phyloP scores from a whole-genome alignment of 2,797 vertebrate genomes.

The Novumbra hubbsi region DNA sequence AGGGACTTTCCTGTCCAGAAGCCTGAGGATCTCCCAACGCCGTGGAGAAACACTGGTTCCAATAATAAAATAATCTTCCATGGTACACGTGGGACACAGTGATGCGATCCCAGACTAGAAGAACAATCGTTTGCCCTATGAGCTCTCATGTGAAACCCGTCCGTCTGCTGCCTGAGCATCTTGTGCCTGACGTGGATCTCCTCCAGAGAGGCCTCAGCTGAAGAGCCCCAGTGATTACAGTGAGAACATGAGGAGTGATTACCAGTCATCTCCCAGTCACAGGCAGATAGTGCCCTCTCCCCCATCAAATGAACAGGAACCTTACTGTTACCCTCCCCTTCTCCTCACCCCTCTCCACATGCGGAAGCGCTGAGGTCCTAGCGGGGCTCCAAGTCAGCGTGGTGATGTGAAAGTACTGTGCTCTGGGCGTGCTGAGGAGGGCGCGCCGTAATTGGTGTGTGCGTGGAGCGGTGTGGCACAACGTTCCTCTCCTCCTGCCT shows the following conservation, averaged over 20 bases:
- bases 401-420: not conserved
- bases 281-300: conserved; percentile 6
- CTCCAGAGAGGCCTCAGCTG: conserved; percentile 60
- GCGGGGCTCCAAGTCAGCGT: conserved; percentile 63
- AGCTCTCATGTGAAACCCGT: not conserved
- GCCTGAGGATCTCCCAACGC: conserved; percentile 28
- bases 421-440: not conserved
- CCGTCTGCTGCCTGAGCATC: conserved; percentile 11
- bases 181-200: conserved; percentile 57
- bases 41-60: conserved; percentile 17
- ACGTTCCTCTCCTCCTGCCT: conserved; percentile 16
- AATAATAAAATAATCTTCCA: conserved; percentile 3
- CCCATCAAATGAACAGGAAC: not conserved
- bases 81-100: conserved; percentile 13
- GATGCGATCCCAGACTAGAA: conserved; percentile 23
- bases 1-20: conserved; percentile 55
- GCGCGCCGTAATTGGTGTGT: conserved; percentile 1
- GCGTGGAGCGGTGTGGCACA: conserved; percentile 37
- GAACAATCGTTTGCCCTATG: conserved; percentile 47
- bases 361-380: conserved; percentile 50
- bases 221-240: conserved; percentile 47
- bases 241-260: conserved; percentile 57
- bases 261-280: conserved; percentile 41
- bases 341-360: conserved; percentile 27
- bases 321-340: not conserved